Percentiles rank a stretch among this genome's conserved stretches.
phyloP scores from a whole-genome alignment of 2,888 invertebrate genomes.

The Amphipoea lucens region DNA sequence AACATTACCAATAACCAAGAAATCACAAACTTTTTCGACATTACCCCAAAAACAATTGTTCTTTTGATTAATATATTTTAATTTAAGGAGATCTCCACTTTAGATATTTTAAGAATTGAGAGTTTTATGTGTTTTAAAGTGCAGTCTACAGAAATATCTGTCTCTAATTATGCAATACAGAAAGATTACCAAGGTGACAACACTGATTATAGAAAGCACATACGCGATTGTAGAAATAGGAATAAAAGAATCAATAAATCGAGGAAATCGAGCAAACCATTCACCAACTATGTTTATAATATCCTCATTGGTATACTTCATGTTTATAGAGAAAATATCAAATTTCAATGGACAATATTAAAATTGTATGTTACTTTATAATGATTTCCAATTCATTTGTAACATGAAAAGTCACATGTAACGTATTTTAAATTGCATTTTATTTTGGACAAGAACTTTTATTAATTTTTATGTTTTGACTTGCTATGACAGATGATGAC shows the following conservation, averaged over 20 bases:
- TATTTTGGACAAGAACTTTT: background rate
- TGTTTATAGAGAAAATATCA: background rate
- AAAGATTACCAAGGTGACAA: background rate
- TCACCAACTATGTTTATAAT: background rate
- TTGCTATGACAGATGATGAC: background rate
- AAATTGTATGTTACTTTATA: background rate
- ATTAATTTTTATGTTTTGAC: conserved; percentile 3
- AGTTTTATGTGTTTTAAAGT: conserved; percentile 7
- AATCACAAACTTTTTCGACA: background rate
- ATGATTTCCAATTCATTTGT: background rate
- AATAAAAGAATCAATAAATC: background rate
- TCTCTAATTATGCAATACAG: background rate
- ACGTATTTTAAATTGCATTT: background rate
- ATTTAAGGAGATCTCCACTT: background rate
- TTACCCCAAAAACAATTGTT: no score
- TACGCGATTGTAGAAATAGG: background rate
- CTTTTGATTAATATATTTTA: background rate
- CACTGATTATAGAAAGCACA: background rate
- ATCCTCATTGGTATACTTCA: conserved; percentile 23
- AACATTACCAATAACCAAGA: background rate
- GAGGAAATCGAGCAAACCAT: background rate
- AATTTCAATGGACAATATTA: background rate
- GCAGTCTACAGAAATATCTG: conserved; percentile 8
- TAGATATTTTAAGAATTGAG: background rate
- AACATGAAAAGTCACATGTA: background rate